Conservation (phyloP, 2,888 invertebrate species). For the Auanema freiburgensis region DNA sequence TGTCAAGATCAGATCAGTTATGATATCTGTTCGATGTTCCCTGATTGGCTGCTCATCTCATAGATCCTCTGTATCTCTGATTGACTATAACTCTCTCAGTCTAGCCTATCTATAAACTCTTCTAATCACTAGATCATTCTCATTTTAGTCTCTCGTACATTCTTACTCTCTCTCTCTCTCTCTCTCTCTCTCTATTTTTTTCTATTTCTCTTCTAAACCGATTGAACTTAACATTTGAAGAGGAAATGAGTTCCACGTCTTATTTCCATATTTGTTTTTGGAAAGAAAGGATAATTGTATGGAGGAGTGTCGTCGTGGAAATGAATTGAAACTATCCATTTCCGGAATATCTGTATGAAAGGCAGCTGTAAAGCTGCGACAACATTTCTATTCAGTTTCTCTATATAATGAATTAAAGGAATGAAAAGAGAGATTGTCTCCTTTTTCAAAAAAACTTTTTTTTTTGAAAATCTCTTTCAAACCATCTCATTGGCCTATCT, state of each 20-base stretch:
- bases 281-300: constrained; percentile 9
- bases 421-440: neutral
- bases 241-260: neutral
- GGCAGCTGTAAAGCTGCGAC: constrained; percentile 7
- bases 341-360: constrained; percentile 7
- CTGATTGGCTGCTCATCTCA: too few relatives aligned
- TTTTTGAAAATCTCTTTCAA: neutral
- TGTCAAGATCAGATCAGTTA: too few relatives aligned
- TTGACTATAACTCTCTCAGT: neutral
- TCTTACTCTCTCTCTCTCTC: constrained; percentile 4
- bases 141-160: too few relatives aligned
- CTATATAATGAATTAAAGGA: too few relatives aligned
- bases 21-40: too few relatives aligned
- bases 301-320: constrained; percentile 8
- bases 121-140: too few relatives aligned
- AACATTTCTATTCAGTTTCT: neutral
- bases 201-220: neutral
- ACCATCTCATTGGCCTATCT: neutral
- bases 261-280: neutral
- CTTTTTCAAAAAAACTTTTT: neutral
- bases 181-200: neutral
- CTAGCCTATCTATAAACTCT: neutral
- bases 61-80: too few relatives aligned
- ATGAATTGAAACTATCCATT: constrained; percentile 10
- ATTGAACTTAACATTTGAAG: constrained; percentile 1